A percentile compares a stretch with the other conserved stretches of the same genome.
Evolutionary conservation across 2,888 invertebrate species (phyloP).

Genomic region (Eurytoma californica): DNA sequence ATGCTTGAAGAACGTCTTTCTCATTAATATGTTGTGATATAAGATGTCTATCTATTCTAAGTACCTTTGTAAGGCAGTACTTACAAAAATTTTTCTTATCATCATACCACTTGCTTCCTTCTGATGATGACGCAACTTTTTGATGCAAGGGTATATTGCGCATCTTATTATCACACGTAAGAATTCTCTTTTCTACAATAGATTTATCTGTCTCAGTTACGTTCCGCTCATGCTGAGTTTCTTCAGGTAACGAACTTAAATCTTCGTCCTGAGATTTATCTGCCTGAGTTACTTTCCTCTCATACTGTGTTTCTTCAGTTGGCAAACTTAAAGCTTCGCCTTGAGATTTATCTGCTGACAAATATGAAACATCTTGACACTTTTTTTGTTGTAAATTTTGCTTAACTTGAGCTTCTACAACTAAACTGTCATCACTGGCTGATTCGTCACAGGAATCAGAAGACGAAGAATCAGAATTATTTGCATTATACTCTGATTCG

Average conservation of each 20-base stretch:
- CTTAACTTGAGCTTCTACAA: not conserved
- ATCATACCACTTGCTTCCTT: not conserved
- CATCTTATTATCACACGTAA: not conserved
- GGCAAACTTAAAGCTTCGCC: too few species aligned
- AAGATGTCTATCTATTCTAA: not conserved
- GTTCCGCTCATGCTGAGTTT: too few species aligned
- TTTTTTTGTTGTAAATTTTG: not conserved
- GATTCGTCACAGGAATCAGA: not conserved
- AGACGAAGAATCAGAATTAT: not conserved
- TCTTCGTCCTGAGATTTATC: too few species aligned
- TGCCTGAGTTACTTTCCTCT: too few species aligned
- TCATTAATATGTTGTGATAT: not conserved
- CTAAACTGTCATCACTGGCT: not conserved
- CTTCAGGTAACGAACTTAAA: too few species aligned
- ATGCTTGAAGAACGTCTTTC: not conserved
- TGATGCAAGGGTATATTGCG: not conserved
- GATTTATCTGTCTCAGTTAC: too few species aligned
- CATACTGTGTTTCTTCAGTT: too few species aligned
- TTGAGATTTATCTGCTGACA: not conserved
- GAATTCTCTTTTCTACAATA: too few species aligned
- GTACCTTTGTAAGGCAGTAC: not conserved
- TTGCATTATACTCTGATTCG: not conserved
- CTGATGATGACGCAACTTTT: not conserved
- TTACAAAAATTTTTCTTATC: not conserved
- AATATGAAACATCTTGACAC: not conserved